Evolutionary conservation across 2,888 invertebrate species (phyloP), one percentile per base, ranked within the genome.

Genomic region (Diadromus collaris): DNA sequence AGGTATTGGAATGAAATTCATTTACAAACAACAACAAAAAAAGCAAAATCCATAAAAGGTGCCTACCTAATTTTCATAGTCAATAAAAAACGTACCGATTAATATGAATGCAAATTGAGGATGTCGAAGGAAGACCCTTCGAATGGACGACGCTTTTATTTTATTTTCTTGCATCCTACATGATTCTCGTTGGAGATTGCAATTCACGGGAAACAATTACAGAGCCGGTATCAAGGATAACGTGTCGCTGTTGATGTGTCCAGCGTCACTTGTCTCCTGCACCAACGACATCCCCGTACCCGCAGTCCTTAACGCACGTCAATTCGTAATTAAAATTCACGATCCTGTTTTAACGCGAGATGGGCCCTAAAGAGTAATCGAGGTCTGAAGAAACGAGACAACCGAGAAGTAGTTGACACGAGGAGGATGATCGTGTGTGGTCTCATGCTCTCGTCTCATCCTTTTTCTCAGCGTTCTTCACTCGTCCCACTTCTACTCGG

Each of bases 381-480:
- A 58, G 70, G 34, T 34, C 41, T 64, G 64, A 73, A 73, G 58
- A 48, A 65, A 69, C 72, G 63, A 67, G 76, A 80, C 74, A 76
- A 73, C 73, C 73, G 76, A 80, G 76, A 80, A 74, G 79, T 41
- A 79, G 76, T 76, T 79, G 79, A 79, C 76, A 65, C 71, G 48
- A 29, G 38, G 71, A 34, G 63, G 46, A 79, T 46, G 24, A n/a
- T 76, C 79, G 76, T 79, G 79, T 79, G 79, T 76, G 79, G 79
- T 76, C 79, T 64, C 38, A n/a, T 27, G 51, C 27, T 76, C 60
- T 41, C 65, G 44, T 73, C 69, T 74, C 70, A 48, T 41, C 68
- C 60, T 48, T 69, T 54, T 56, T 38, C 24, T 54, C 9, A 51
- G 51, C 6, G 21, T 27, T 71, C 58, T 61, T 71, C 58, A 32